Base-by-base conservation (phyloP, 2,797 vertebrate genomes). In the Sebastolobus alascanus region DNA sequence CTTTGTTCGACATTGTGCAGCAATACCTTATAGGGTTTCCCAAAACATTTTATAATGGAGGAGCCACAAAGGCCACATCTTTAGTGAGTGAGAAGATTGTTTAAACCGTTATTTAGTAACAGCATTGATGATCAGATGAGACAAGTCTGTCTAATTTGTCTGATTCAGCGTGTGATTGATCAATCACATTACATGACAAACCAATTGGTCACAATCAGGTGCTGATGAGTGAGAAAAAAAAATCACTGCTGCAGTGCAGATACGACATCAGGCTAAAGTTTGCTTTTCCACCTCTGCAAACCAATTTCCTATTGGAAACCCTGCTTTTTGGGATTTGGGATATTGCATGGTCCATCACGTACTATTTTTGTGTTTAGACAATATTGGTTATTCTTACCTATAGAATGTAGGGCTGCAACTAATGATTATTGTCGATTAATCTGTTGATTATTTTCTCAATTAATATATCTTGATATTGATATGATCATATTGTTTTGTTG, bases 1-100 rank as follows among this genome's bases (percentile, higher is more conserved):
- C 64, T 79, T 72, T 46, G 37, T 77, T 64, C 18, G 83, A 64
- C 74, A 73, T 38, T 77, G 35, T 55, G 29, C n/a, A 55, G 27
- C 22, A 73, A 11, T 20, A 20, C 38, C 31, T 6, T 3, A 58
- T 46, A 16, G 1, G 4, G 10, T 37, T 69, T 63, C 9, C n/a
- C n/a, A 16, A 35, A 61, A 8, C 6, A 4, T 33, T 25, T 33
- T 4, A n/a, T 16, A 22, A 6, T 40, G 38, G 20, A 56, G 25
- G 40, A 52, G 38, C 55, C n/a, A 58, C 54, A 27, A 37, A 60
- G n/a, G 14, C 29, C 37, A 7, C 35, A 10, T 10, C 35, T 68
- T 38, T 38, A 38, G 55, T 56, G n/a, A 55, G n/a, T 20, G 27
- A 64, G 11, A 35, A 22, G 27, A 14, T 14, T 31, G 25, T 64